Percentiles rank a stretch among this genome's conserved stretches.
These are phyloP conservation scores for Rhea americana DNA, from an alignment of 2,113 vertebrate genomes.

Conservation along the genomic window DNA sequence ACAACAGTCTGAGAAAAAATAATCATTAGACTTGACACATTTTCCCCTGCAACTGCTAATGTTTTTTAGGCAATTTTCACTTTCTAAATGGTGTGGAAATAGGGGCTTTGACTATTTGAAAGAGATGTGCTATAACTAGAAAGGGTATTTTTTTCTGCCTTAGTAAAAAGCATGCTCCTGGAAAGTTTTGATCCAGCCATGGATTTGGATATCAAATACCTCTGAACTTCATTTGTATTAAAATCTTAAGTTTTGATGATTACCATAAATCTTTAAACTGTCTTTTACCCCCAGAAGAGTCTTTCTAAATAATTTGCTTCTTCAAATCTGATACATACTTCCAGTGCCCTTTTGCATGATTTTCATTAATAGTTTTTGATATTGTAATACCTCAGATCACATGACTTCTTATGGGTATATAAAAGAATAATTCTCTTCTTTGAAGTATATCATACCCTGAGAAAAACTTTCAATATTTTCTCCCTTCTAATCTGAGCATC, in stretches of 20 bases:
- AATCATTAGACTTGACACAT: not conserved
- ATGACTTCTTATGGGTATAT: not conserved
- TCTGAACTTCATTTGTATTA: not conserved
- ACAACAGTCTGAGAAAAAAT: not conserved
- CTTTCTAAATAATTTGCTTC: not conserved
- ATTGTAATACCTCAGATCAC: not conserved
- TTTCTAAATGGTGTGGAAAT: not conserved
- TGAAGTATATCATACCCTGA: not conserved
- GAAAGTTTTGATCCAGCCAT: not conserved
- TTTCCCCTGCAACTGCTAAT: not conserved
- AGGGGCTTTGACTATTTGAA: not conserved
- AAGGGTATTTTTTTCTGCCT: not conserved
- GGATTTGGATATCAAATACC: not conserved
- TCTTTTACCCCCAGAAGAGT: not conserved
- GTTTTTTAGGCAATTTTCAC: not conserved
- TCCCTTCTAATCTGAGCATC: not conserved
- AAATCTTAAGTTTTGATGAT: not conserved
- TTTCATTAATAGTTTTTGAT: not conserved
- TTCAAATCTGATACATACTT: not conserved
- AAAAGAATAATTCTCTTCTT: not conserved
- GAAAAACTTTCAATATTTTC: not conserved
- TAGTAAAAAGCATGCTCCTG: not conserved
- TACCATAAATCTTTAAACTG: not conserved
- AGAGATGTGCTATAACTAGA: not conserved
- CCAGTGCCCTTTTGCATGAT: not conserved